A percentile compares a stretch with the other conserved stretches of the same genome.
Evolutionary conservation across 2,888 invertebrate genomes (phyloP).

Genomic region (Rambutsinella grinnellia): DNA sequence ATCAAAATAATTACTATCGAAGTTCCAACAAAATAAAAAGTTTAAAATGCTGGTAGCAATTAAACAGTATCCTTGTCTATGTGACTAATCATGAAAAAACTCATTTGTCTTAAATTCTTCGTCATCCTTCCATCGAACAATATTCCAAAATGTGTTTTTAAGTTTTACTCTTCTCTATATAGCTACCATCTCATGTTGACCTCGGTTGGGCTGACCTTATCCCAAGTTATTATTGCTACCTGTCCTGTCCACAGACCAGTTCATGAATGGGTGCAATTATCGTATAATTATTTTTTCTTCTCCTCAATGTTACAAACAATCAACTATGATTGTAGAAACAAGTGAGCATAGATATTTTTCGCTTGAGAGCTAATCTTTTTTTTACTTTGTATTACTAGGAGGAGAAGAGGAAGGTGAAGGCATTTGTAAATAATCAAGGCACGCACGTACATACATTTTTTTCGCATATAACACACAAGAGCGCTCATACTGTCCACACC

Average conservation of each 20-base stretch:
- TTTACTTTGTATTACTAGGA: neutral
- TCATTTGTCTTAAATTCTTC: no score
- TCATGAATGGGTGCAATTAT: conserved; percentile 53
- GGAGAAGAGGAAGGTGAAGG: neutral
- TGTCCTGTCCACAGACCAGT: conserved; percentile 45
- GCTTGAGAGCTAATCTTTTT: neutral
- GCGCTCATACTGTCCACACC: neutral
- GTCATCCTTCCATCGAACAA: no score
- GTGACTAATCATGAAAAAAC: no score
- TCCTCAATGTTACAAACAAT: conserved; percentile 35
- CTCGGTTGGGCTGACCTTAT: conserved; percentile 49
- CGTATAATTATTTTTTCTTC: conserved; percentile 42
- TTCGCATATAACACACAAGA: neutral
- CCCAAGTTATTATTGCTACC: conserved; percentile 32
- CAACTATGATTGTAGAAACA: neutral
- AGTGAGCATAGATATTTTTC: neutral
- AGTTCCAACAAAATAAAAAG: no score
- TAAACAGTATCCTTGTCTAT: no score
- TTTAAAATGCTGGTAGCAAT: no score
- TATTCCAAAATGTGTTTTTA: no score
- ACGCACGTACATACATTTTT: neutral
- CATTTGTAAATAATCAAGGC: neutral
- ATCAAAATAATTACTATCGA: no score
- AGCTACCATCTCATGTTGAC: conserved; percentile 20
- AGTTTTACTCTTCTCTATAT: neutral